phyloP scores from a whole-genome alignment of 2,888 invertebrate genomes.

The Protonemura montana region DNA sequence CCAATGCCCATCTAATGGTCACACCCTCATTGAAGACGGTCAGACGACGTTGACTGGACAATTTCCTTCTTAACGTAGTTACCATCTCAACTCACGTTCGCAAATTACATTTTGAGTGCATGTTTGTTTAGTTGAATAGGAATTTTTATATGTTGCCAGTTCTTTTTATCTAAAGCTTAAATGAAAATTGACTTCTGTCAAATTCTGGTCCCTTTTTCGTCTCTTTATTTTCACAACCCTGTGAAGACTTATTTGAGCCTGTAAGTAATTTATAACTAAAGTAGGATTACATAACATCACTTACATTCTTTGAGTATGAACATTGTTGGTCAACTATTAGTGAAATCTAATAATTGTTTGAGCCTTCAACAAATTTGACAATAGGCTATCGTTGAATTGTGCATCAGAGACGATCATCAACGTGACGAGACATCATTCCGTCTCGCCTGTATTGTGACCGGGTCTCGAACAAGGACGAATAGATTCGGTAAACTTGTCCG shows the following conservation, averaged over 20 bases:
- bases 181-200: too few relatives aligned
- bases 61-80: neutral
- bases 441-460: neutral
- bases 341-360: too few relatives aligned
- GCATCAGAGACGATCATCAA: neutral
- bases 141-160: too few relatives aligned
- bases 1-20: neutral
- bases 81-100: neutral
- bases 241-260: too few relatives aligned
- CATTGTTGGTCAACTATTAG: too few relatives aligned
- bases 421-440: neutral
- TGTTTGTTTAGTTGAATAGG: neutral
- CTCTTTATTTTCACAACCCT: too few relatives aligned
- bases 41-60: neutral
- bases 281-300: too few relatives aligned
- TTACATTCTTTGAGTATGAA: too few relatives aligned
- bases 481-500: slow-evolving; percentile 30
- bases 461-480: slow-evolving; percentile 9
- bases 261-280: too few relatives aligned
- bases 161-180: too few relatives aligned
- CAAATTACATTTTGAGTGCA: neutral
- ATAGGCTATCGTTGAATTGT: neutral
- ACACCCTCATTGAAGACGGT: neutral
- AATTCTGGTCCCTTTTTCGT: too few relatives aligned
- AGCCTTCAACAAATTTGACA: too few relatives aligned